Evolutionary conservation across 2,888 invertebrate species (phyloP), one percentile per base, ranked within the genome.

Genomic region (Ormyrus labotus): DNA sequence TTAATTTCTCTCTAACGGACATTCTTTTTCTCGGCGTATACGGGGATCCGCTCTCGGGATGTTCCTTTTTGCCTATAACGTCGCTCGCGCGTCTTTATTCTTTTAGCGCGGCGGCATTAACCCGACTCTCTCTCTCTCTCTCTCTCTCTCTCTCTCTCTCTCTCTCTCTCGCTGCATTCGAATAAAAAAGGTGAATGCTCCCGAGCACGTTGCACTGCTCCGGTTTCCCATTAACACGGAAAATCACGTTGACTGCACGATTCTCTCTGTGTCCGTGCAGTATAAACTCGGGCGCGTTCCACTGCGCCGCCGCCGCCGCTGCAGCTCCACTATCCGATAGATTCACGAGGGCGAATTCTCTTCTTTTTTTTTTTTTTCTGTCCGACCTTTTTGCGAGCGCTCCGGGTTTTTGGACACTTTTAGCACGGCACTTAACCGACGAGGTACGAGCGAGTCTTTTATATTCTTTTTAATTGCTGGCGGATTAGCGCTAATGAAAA

Each of bases 151-250:
- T 75, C 34, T 11, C 50, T 55, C 61, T 60, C 61, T 65, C 9
- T 60, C 19, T 67, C n/a, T 45, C 47, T 47, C 34, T n/a, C n/a
- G 58, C n/a, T n/a, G n/a, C 58, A n/a, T n/a, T 9, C 58, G n/a
- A n/a, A 58, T 72, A 61, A 72, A 72, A 72, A 51, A 6, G 57
- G 47, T 13, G 10, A 19, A 51, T n/a, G 9, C 11, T 60, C 47
- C 48, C 48, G 70, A n/a, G 60, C 57, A 57, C 57, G 45, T 7
- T 57, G 55, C 65, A n/a, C 51, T 68, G 68, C 57, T 64, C 55
- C 53, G 63, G 55, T 76, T 76, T 63, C 50, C 63, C 76, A 76
- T 76, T 69, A 76, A 76, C 69, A 69, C 13, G 76, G 61, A 69
- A 68, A 68, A 67, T 53, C 53, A 34, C 47, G 47, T 50, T 53